phyloP scores from a whole-genome alignment of 2,113 vertebrate species.

The Anas platyrhynchos region DNA sequence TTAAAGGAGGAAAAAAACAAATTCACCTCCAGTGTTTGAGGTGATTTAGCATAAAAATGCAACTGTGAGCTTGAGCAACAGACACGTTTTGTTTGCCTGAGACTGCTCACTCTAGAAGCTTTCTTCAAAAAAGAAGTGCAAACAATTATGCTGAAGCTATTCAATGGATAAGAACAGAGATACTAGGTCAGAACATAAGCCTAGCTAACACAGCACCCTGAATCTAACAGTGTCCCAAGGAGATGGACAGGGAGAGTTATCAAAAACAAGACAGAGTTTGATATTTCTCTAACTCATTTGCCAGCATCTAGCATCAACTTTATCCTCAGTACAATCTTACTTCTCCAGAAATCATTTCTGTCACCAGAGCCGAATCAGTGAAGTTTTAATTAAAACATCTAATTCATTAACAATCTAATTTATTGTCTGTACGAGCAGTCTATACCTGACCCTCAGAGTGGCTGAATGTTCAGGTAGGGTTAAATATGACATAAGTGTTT shows the following conservation, averaged over 20 bases:
- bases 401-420: not conserved
- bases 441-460: not conserved
- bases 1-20: not conserved
- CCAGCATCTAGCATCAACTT: not conserved
- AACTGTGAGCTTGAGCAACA: not conserved
- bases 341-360: not conserved
- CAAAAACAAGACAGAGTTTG: not conserved
- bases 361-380: not conserved
- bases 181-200: not conserved
- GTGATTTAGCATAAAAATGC: not conserved
- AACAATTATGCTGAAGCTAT: not conserved
- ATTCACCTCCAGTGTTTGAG: not conserved
- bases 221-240: not conserved
- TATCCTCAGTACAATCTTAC: not conserved
- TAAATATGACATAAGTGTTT: not conserved
- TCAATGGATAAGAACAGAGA: not conserved
- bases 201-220: not conserved
- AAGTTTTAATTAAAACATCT: not conserved
- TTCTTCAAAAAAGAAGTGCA: constrained; percentile 4
- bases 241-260: not conserved
- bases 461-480: not conserved
- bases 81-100: not conserved
- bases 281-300: not conserved
- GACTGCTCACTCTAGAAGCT: not conserved
- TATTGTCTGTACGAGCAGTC: not conserved